Percentiles rank a stretch among this genome's conserved stretches.
phyloP scores from a whole-genome alignment of 2,113 vertebrate species.

The Aleadryas rufinucha region DNA sequence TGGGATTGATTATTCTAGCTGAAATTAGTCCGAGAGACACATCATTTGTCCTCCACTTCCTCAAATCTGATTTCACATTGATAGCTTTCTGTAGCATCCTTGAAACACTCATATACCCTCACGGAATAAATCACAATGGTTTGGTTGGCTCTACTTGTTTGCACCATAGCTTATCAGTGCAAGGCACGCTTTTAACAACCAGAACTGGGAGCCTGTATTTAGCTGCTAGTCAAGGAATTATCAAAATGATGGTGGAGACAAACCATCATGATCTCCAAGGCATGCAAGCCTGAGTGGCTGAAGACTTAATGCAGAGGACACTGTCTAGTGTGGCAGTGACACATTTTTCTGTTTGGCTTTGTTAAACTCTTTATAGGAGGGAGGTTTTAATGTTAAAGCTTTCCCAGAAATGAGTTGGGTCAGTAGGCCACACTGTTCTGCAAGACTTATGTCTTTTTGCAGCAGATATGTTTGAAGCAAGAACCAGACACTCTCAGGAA shows the following conservation, averaged over 20 bases:
- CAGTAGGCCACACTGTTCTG: not conserved
- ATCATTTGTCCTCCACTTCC: not conserved
- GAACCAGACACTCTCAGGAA: not conserved
- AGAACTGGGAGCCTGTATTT: not conserved
- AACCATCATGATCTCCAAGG: not conserved
- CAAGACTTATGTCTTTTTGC: not conserved
- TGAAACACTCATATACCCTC: not conserved
- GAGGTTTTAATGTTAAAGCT: not conserved
- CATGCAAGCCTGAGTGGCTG: not conserved
- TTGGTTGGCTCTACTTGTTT: not conserved
- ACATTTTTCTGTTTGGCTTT: not conserved
- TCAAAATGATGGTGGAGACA: not conserved
- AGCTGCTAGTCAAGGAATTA: not conserved
- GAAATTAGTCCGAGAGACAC: not conserved
- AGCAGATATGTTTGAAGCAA: not conserved
- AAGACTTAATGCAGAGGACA: not conserved
- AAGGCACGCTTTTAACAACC: not conserved
- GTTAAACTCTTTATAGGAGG: not conserved
- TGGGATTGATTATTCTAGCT: not conserved
- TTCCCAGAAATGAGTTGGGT: not conserved
- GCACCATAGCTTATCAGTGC: not conserved
- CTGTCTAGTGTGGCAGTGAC: not conserved
- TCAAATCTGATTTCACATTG: not conserved
- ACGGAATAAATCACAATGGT: not conserved
- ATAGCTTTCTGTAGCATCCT: not conserved